Evolutionary conservation across 2,113 vertebrate genomes (phyloP), one percentile per base, ranked within the genome.

Genomic region (Emberiza fucata): DNA sequence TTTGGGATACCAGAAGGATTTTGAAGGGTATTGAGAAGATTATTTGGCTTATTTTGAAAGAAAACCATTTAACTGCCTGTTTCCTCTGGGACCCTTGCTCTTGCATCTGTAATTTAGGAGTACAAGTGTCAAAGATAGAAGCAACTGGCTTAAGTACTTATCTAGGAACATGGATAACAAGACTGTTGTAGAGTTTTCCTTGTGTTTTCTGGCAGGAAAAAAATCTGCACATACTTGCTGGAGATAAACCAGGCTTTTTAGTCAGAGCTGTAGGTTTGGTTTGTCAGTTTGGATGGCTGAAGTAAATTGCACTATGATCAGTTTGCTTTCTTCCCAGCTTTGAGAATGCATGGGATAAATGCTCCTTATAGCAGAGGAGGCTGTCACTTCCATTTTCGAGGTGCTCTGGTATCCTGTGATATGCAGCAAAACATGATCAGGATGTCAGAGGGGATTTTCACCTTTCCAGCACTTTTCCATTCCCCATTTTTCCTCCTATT

Each of bases 381-480:
- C 69, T 89, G 83, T 56, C 0, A 3, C 44, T 95, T 83, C 59
- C 68, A 20, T 73, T 91, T 89, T 14, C 11, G 31, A 81, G 91
- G 40, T 42, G 56, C 14, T 64, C 81, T 91, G 75, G 59, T 88
- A 8, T 73, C 60, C 45, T 83, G 31, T 88, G 64, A 68, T 88
- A 53, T 4, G 23, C 31, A 35, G 59, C 59, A 83, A 87, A 93
- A 76, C 33, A 37, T 12, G 29, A 78, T 75, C 69, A 60, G 42
- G 56, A 48, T 92, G 76, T 92, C 87, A 42, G 40, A 70, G 35
- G 53, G 48, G 44, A 86, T 97, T 95, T 91, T 88, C 71, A 90
- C 93, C 85, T 81, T 91, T 45, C 68, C 51, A 66, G 27, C 42
- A 40, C 28, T 88, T 95, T 83, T 44, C 57, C 9, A 6, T 14